Evolutionary conservation across 1,140 invertebrate genomes (phyloP).

Genomic region (Drosophila ironensis): DNA sequence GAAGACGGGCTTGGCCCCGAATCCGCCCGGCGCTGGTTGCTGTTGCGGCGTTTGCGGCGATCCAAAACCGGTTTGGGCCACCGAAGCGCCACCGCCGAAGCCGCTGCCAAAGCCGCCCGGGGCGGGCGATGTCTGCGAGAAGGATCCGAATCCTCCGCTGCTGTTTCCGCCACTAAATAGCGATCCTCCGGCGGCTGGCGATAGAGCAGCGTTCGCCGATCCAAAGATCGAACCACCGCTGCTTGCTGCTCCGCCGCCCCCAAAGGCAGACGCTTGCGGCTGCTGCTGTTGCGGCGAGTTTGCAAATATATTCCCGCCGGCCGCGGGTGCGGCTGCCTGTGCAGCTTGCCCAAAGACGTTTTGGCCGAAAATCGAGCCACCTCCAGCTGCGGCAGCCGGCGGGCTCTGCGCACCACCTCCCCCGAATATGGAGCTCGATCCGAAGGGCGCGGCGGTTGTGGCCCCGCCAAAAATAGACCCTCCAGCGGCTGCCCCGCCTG

Average conservation of each 20-base stretch:
- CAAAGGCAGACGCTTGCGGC: constrained; percentile 30
- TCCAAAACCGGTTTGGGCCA: constrained; percentile 82
- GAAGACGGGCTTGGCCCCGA: constrained; percentile 72
- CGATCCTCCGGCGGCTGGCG: constrained; percentile 52
- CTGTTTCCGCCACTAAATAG: constrained; percentile 69
- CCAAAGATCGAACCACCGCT: constrained; percentile 55
- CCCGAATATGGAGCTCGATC: constrained; percentile 60
- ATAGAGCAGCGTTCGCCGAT: constrained; percentile 16
- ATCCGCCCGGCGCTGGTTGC: constrained; percentile 37
- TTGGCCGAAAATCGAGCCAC: constrained; percentile 63
- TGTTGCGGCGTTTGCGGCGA: constrained; percentile 66
- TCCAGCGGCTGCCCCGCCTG: neutral
- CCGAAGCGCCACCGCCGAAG: constrained; percentile 49
- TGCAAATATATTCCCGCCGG: constrained; percentile 54
- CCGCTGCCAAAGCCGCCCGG: constrained; percentile 59
- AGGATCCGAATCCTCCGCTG: constrained; percentile 69
- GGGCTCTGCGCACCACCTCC: constrained; percentile 35
- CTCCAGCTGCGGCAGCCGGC: constrained; percentile 18
- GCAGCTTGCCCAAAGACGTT: constrained; percentile 51
- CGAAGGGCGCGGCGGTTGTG: constrained; percentile 30
- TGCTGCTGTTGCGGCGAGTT: constrained; percentile 26
- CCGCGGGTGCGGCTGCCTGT: constrained; percentile 18
- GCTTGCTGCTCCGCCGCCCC: constrained; percentile 18
- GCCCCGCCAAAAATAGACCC: constrained; percentile 73
- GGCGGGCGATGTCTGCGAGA: constrained; percentile 63